phyloP scores from a whole-genome alignment of 2,113 vertebrate species.

The Sebastes schlegelii region DNA sequence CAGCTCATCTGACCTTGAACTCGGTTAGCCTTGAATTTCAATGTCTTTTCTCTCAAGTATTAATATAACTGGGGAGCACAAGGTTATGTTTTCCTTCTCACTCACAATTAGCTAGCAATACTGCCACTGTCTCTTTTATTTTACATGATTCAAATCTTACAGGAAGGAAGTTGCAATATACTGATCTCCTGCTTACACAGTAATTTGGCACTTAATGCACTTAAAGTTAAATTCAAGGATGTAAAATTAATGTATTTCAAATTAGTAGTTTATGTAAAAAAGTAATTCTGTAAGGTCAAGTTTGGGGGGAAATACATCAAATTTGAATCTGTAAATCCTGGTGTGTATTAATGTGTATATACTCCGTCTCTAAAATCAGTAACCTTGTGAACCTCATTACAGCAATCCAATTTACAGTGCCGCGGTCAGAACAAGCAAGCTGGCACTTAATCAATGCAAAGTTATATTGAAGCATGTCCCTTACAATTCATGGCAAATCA shows the following conservation, averaged over 20 bases:
- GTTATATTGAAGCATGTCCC: conserved; percentile 53
- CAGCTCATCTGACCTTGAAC: conserved; percentile 57
- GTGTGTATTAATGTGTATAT: conserved; percentile 7
- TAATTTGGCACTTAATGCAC: not conserved
- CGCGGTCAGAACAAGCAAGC: conserved; percentile 31
- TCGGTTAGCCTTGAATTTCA: conserved; percentile 13
- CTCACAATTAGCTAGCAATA: not conserved
- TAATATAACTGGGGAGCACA: not conserved
- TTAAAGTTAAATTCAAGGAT: not conserved
- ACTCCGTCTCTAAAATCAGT: conserved; percentile 27
- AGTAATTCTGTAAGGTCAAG: not conserved
- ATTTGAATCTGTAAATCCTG: not conserved
- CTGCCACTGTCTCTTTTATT: not conserved
- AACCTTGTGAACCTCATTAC: conserved; percentile 59
- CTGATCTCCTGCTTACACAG: not conserved
- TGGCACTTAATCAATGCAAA: conserved; percentile 52
- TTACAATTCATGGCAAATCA: conserved; percentile 46
- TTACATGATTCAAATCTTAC: not conserved
- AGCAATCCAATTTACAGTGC: conserved; percentile 52
- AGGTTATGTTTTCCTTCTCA: not conserved
- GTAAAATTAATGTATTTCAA: not conserved
- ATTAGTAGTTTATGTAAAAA: not conserved
- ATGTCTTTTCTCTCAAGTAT: not conserved
- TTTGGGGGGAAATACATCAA: not conserved
- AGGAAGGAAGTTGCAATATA: not conserved